Evolutionary conservation across 2,113 vertebrate species (phyloP).

Genomic region (Lagopus leucura): DNA sequence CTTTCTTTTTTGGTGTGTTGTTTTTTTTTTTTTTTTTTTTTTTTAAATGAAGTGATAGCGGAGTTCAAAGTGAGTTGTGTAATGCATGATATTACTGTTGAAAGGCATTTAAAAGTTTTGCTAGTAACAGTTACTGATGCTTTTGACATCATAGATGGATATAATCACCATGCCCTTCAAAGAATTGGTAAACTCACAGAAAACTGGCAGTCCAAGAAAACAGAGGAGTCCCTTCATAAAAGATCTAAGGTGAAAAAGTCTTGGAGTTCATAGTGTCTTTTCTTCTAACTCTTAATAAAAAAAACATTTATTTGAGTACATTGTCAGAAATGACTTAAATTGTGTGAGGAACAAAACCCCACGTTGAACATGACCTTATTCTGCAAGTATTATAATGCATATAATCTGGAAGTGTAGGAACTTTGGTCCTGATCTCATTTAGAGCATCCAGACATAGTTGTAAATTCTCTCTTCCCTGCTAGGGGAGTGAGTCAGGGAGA

Average conservation of each 20-base stretch:
- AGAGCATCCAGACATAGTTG: neutral
- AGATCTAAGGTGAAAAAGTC: neutral
- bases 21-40: neutral
- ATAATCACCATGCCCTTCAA: neutral
- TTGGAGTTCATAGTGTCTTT: neutral
- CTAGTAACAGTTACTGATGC: neutral
- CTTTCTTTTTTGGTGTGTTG: neutral
- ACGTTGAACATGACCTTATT: neutral
- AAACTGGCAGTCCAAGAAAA: neutral
- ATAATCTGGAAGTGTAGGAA: neutral
- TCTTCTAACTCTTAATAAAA: neutral
- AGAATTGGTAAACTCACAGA: neutral
- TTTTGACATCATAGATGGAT: neutral
- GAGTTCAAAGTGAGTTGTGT: neutral
- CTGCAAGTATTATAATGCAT: neutral
- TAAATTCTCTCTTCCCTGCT: neutral
- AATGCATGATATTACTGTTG: neutral
- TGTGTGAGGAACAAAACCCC: neutral
- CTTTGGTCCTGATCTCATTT: neutral
- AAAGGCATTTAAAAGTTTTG: neutral
- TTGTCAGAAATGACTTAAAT: neutral
- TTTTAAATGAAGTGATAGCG: neutral
- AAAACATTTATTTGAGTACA: neutral
- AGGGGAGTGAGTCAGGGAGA: neutral
- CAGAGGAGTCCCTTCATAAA: neutral